A percentile compares a stretch with the other conserved stretches of the same genome.
Conservation (phyloP, 2,797 vertebrate species). For the Euthynnus affinis region DNA sequence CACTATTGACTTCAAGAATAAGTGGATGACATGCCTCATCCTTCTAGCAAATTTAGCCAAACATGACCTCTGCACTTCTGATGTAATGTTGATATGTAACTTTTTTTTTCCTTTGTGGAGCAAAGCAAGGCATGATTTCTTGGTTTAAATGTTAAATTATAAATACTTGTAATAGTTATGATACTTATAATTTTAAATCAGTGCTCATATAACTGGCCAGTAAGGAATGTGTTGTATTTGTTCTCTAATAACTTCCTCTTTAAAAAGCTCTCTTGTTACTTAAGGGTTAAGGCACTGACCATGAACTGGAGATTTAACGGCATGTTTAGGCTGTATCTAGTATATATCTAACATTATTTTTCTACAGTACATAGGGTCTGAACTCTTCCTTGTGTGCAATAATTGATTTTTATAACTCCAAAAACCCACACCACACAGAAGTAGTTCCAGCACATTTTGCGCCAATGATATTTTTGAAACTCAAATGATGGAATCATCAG, state of each 20-base stretch:
- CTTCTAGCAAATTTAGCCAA: no score
- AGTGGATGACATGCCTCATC: no score
- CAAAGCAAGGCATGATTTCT: no score
- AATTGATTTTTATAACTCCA: slow-evolving; percentile 12
- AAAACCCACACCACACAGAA: slow-evolving; percentile 31
- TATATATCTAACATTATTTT: neutral
- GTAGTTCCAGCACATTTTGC: slow-evolving; percentile 27
- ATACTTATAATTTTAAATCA: neutral
- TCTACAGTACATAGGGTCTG: no score
- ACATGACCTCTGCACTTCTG: no score
- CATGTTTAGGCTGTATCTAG: neutral
- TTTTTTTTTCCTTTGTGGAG: no score
- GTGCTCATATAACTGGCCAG: neutral
- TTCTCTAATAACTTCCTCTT: neutral
- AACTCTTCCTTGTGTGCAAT: neutral
- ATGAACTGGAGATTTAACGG: no score
- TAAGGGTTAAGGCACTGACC: no score
- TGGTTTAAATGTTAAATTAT: no score
- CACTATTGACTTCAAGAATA: no score
- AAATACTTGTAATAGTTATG: no score
- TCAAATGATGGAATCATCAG: slow-evolving; percentile 50
- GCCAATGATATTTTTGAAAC: slow-evolving; percentile 44
- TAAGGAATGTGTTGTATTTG: neutral
- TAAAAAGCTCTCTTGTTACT: neutral
- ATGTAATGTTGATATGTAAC: no score